Conservation (phyloP, 2,113 vertebrate species). For the Rhadina sibilatrix region DNA sequence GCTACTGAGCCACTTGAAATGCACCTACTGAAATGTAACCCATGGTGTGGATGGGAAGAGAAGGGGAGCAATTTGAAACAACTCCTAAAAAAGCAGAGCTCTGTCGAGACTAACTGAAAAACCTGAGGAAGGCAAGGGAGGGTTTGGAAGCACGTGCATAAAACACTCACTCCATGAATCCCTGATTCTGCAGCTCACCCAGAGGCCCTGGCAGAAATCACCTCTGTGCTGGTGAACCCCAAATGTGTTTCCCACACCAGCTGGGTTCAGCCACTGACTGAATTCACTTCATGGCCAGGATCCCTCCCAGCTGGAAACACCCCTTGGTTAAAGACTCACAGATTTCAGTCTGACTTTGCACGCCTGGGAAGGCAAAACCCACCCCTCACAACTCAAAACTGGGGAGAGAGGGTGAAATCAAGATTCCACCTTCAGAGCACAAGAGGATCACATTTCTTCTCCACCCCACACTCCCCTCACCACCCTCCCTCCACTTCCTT, state of each 20-base stretch:
- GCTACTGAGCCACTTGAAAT: background rate
- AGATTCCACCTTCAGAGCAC: conserved; percentile 75
- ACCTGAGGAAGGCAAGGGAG: background rate
- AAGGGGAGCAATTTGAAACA: background rate
- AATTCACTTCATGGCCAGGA: background rate
- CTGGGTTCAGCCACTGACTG: background rate
- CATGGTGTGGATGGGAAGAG: background rate
- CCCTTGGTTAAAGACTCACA: background rate
- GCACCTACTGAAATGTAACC: background rate
- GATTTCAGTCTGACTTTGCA: background rate
- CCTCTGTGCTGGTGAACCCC: background rate
- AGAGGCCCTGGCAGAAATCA: background rate
- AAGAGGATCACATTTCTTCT: conserved; percentile 73
- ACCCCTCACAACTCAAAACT: conserved; percentile 30
- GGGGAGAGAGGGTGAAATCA: conserved; percentile 24
- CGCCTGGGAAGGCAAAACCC: conserved; percentile 42
- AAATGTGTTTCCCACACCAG: background rate
- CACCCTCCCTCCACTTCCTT: background rate
- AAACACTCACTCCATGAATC: fast-evolving
- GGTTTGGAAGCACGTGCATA: background rate
- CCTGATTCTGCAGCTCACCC: background rate
- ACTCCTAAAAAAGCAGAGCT: background rate
- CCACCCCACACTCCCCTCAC: conserved; percentile 21
- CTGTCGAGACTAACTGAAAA: background rate
- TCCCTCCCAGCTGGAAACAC: background rate